A percentile compares a stretch with the other conserved stretches of the same genome.
These are phyloP conservation scores for Thymelicus sylvestris DNA, from an alignment of 2,888 invertebrate genomes.

Conservation along the genomic window DNA sequence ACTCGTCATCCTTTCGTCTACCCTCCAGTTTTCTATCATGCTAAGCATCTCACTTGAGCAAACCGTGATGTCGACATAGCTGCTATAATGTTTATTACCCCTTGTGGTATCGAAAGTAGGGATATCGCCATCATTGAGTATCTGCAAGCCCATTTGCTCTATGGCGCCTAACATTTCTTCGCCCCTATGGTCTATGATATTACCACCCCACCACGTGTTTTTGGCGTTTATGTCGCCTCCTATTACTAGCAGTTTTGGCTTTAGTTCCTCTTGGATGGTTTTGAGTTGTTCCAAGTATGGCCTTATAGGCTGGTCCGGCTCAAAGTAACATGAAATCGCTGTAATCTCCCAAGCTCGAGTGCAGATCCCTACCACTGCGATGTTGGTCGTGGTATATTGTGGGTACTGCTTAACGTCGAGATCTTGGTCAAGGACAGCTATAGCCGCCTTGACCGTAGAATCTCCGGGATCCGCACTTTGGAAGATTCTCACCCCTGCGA, in stretches of 20 bases:
- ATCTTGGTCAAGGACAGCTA: conserved; percentile 24
- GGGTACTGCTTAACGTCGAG: conserved; percentile 33
- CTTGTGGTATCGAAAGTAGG: not conserved
- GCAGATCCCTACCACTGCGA: not conserved
- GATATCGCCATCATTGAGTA: not conserved
- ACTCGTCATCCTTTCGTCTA: too few species aligned
- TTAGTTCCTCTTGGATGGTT: not conserved
- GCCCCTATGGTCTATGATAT: not conserved
- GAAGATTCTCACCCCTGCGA: conserved; percentile 20
- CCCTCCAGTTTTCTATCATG: too few species aligned
- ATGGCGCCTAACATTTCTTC: not conserved
- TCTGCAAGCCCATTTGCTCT: not conserved
- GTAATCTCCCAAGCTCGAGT: conserved; percentile 22
- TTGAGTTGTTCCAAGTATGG: not conserved
- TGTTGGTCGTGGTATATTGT: too few species aligned
- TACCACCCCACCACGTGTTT: conserved; percentile 6
- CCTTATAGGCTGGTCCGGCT: conserved; percentile 9
- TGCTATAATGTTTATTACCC: not conserved
- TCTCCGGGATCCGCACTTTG: conserved; percentile 13
- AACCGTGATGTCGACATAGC: too few species aligned
- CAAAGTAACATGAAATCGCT: conserved; percentile 29
- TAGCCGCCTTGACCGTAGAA: conserved; percentile 32
- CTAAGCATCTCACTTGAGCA: too few species aligned
- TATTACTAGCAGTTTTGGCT: not conserved
- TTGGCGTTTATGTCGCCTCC: conserved; percentile 5